Evolutionary conservation across 2,888 invertebrate species (phyloP).

Genomic region (Macroteleia sp.): DNA sequence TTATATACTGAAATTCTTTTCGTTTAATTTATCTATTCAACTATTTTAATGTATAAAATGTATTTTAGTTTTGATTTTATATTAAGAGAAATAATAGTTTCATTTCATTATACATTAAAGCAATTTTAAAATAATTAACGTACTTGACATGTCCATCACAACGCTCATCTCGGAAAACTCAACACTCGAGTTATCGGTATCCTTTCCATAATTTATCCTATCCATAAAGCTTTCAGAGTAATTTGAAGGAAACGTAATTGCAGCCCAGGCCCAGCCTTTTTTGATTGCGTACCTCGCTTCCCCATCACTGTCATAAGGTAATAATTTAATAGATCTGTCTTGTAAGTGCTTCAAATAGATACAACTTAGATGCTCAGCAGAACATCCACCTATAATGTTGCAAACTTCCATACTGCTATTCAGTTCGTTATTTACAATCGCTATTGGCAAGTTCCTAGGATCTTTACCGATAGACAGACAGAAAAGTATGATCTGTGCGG

Average conservation of each 20-base stretch:
- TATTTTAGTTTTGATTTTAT: too few species aligned
- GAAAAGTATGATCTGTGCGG: constrained; percentile 93
- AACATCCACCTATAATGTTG: constrained; percentile 85
- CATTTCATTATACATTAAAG: too few species aligned
- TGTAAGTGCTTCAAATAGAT: constrained; percentile 89
- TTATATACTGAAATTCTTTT: too few species aligned
- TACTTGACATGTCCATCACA: constrained; percentile 94
- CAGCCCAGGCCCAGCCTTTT: constrained; percentile 90
- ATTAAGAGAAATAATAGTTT: too few species aligned
- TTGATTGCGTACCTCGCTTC: constrained; percentile 88
- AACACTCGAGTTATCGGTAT: constrained; percentile 86
- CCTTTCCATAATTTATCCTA: constrained; percentile 86
- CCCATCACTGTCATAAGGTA: constrained; percentile 86
- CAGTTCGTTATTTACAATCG: constrained; percentile 92
- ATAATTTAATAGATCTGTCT: constrained; percentile 87
- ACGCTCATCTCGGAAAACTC: constrained; percentile 88
- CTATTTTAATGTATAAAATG: neutral
- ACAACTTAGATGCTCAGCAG: constrained; percentile 89
- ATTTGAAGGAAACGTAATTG: constrained; percentile 89
- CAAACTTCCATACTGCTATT: constrained; percentile 79
- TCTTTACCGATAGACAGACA: constrained; percentile 95
- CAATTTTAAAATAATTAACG: too few species aligned
- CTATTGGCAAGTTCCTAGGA: constrained; percentile 90
- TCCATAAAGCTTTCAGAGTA: constrained; percentile 89
- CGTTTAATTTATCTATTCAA: too few species aligned